phyloP scores from a whole-genome alignment of 2,888 invertebrate species.

The Thymelicus acteon region DNA sequence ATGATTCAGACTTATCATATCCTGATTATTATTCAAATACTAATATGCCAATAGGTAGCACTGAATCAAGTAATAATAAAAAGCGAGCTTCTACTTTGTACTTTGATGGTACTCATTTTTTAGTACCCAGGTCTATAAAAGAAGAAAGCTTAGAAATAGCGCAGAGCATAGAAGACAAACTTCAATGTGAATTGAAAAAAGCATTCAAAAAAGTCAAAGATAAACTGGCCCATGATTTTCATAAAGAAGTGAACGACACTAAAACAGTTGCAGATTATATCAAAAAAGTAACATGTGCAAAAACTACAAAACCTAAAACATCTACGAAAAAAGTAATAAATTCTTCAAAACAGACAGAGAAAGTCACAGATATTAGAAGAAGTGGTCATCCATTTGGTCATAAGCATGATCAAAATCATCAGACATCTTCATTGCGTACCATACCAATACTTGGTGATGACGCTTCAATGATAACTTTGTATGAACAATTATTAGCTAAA shows the following conservation, averaged over 20 bases:
- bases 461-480: constrained; percentile 56
- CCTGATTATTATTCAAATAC: constrained; percentile 41
- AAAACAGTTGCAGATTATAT: constrained; percentile 43
- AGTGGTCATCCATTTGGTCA: constrained; percentile 31
- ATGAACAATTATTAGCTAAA: constrained; percentile 60
- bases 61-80: constrained; percentile 41
- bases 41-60: neutral
- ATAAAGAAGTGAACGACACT: constrained; percentile 48
- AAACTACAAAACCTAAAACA: constrained; percentile 6
- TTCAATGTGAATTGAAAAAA: constrained; percentile 57
- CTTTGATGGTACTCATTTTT: constrained; percentile 41
- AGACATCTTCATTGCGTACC: constrained; percentile 30
- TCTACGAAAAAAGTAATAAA: constrained; percentile 9
- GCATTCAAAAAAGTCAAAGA: constrained; percentile 56
- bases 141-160: constrained; percentile 51
- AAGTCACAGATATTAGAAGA: constrained; percentile 12
- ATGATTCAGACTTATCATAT: constrained; percentile 41
- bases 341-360: constrained; percentile 3
- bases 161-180: constrained; percentile 51
- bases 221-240: constrained; percentile 52
- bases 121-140: constrained; percentile 51
- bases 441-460: constrained; percentile 53
- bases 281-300: constrained; percentile 17
- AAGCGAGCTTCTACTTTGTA: constrained; percentile 6
- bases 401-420: constrained; percentile 28